Percentiles rank a stretch among this genome's conserved stretches.
These are phyloP conservation scores for Alces alces DNA, from an alignment of 2,113 vertebrate species.

Conservation along the genomic window DNA sequence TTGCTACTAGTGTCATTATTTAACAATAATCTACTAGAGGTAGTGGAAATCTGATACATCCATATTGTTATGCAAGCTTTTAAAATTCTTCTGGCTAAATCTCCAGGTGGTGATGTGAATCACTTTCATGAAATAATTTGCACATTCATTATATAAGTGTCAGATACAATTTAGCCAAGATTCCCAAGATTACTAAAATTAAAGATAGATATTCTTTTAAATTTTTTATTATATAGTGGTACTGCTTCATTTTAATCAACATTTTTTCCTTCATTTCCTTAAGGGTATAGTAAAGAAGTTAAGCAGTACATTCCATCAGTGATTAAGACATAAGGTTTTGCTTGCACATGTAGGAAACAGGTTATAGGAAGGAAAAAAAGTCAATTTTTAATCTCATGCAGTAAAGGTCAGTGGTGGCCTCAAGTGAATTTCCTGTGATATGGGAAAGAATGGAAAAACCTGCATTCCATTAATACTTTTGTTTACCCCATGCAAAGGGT, in stretches of 20 bases:
- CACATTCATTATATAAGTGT: background rate
- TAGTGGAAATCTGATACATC: background rate
- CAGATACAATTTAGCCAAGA: background rate
- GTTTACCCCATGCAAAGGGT: background rate
- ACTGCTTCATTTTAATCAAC: background rate
- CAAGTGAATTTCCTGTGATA: background rate
- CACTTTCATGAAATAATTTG: background rate
- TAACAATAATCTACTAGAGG: background rate
- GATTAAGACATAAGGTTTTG: constrained; percentile 30
- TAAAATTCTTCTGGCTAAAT: background rate
- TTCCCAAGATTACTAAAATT: background rate
- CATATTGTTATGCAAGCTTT: background rate
- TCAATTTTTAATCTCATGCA: background rate
- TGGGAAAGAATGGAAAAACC: background rate
- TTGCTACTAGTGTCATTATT: background rate
- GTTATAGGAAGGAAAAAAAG: background rate
- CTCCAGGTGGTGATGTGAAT: background rate
- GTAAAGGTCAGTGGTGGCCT: background rate
- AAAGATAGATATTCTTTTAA: background rate
- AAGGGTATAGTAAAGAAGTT: background rate
- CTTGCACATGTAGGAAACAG: background rate
- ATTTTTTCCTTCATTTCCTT: background rate
- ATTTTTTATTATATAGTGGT: background rate
- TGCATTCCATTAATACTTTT: background rate
- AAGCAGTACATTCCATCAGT: background rate